These are phyloP conservation scores for Ascaphus truei DNA, from an alignment of 2,113 vertebrate genomes.

Conservation along the genomic window DNA sequence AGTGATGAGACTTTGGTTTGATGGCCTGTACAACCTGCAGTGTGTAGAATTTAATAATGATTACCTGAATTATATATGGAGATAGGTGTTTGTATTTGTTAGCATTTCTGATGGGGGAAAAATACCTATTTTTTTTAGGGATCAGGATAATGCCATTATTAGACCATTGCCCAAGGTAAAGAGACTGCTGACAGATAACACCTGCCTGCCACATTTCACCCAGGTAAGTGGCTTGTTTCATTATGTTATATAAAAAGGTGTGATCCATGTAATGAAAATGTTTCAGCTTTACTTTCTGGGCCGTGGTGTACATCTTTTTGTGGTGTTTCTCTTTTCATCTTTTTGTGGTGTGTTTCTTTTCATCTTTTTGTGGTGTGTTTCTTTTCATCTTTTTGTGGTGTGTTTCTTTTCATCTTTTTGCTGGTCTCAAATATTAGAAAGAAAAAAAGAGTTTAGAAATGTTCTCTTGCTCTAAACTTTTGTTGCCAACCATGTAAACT, in stretches of 20 bases:
- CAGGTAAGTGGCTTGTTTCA: conserved; percentile 67
- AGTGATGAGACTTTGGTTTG: too few relatives aligned
- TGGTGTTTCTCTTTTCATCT: background rate
- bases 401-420: background rate
- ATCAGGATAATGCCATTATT: conserved; percentile 95
- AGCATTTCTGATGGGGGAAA: too few relatives aligned
- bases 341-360: background rate
- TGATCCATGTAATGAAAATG: background rate
- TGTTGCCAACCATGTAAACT: background rate
- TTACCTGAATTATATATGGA: too few relatives aligned
- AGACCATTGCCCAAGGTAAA: conserved; percentile 93
- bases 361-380: background rate
- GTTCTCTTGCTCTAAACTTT: background rate
- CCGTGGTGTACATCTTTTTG: background rate
- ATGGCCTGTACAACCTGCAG: too few relatives aligned
- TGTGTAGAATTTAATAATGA: too few relatives aligned
- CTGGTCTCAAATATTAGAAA: background rate
- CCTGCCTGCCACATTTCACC: conserved; percentile 93
- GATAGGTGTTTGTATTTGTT: too few relatives aligned
- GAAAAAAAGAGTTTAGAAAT: conserved; percentile 15
- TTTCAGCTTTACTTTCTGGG: background rate
- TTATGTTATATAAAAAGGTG: background rate
- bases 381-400: background rate
- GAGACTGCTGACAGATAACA: conserved; percentile 86
- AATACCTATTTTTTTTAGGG: conserved; percentile 68